These are phyloP conservation scores for Hylomyscus alleni DNA, from an alignment of 2,797 vertebrate genomes.

Conservation along the genomic window DNA sequence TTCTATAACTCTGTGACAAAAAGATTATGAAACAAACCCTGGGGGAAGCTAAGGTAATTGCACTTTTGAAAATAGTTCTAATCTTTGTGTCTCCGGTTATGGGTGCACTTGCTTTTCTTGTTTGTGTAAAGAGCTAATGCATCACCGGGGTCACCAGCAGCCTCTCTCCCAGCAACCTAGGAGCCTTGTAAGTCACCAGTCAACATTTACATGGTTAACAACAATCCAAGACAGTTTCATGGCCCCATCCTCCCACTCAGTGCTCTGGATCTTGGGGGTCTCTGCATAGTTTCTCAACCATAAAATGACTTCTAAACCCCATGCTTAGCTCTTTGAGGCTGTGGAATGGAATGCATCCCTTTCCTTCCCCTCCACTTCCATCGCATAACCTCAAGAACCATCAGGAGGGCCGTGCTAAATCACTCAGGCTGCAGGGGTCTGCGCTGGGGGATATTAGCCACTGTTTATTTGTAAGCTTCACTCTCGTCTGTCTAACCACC, in stretches of 20 bases:
- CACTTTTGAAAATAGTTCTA: slow-evolving; percentile 27
- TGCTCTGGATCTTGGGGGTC: background rate
- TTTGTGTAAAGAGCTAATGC: background rate
- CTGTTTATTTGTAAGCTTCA: slow-evolving; percentile 70
- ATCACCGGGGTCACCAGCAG: background rate
- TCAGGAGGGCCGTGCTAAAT: slow-evolving; percentile 63
- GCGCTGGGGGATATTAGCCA: slow-evolving; percentile 44
- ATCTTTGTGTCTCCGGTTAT: background rate
- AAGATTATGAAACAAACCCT: background rate
- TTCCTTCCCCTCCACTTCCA: background rate
- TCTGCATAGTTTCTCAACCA: background rate
- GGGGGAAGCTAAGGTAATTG: background rate
- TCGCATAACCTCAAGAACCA: slow-evolving; percentile 47
- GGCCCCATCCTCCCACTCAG: background rate
- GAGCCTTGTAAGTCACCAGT: background rate
- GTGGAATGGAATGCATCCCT: background rate
- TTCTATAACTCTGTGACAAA: slow-evolving; percentile 19
- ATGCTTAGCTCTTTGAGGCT: slow-evolving; percentile 8
- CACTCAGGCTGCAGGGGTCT: background rate
- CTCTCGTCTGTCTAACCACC: slow-evolving; percentile 48
- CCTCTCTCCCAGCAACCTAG: background rate
- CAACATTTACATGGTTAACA: background rate
- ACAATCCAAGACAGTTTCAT: background rate
- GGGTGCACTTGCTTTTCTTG: background rate
- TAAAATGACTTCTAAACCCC: background rate